Evolutionary conservation across 2,797 vertebrate species (phyloP).

Genomic region (Morelia viridis): DNA sequence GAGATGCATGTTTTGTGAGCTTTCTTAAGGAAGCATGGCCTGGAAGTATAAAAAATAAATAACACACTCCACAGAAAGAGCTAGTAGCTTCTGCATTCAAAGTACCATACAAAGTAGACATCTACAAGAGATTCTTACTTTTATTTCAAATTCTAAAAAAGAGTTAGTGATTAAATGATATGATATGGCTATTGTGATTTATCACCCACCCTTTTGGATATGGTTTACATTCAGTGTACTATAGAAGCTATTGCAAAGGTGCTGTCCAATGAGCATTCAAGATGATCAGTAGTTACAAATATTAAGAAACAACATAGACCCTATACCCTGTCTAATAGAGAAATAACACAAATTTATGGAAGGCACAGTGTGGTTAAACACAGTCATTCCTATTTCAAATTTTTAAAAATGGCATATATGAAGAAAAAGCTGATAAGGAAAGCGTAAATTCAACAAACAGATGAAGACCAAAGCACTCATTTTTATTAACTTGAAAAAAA

Average conservation of each 20-base stretch:
- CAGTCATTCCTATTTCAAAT: neutral
- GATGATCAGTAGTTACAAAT: neutral
- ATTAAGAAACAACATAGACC: neutral
- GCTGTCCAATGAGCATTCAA: neutral
- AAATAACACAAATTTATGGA: neutral
- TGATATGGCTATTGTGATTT: conserved; percentile 26
- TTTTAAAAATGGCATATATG: neutral
- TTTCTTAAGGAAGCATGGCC: neutral
- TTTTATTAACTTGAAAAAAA: conserved; percentile 11
- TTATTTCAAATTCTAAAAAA: neutral
- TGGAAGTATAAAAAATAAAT: neutral
- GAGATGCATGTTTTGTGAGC: neutral
- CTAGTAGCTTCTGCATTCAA: neutral
- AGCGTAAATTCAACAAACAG: neutral
- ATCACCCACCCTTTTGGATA: conserved; percentile 18
- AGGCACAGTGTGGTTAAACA: neutral
- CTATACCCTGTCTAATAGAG: neutral
- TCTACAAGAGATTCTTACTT: neutral
- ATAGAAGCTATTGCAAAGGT: neutral
- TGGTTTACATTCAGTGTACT: conserved; percentile 3
- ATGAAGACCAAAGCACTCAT: neutral
- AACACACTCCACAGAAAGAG: neutral
- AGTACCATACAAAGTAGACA: too few species aligned
- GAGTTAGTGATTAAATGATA: neutral
- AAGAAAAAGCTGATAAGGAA: conserved; percentile 3